Evolutionary conservation across 2,113 vertebrate genomes (phyloP).

Genomic region (Acanthochromis polyacanthus): DNA sequence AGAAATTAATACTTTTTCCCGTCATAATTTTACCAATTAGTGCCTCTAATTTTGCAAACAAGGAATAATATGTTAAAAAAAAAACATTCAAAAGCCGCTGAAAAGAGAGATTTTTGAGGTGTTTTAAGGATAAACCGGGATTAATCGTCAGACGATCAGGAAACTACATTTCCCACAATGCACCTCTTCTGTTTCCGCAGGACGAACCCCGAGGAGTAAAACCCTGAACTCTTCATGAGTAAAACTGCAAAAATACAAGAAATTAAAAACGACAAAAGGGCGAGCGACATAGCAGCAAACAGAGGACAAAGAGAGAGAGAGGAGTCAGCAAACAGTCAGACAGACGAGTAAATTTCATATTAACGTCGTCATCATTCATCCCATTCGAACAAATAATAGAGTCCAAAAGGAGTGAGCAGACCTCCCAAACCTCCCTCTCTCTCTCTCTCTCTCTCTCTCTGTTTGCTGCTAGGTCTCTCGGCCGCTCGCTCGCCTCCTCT

Average conservation of each 20-base stretch:
- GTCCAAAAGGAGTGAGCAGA: slow-evolving; percentile 69
- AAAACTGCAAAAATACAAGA: too few relatives aligned
- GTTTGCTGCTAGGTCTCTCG: slow-evolving; percentile 67
- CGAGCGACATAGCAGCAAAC: neutral
- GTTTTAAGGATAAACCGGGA: too few relatives aligned
- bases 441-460: slow-evolving; percentile 67
- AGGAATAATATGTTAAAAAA: too few relatives aligned
- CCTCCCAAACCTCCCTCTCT: slow-evolving; percentile 73
- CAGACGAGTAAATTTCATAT: slow-evolving; percentile 67
- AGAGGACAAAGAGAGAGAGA: neutral
- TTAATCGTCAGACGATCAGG: too few relatives aligned
- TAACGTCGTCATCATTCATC: slow-evolving; percentile 75
- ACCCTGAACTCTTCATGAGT: too few relatives aligned
- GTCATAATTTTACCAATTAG: too few relatives aligned
- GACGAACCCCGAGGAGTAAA: too few relatives aligned
- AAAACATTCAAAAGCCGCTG: too few relatives aligned
- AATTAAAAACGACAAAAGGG: neutral
- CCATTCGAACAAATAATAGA: slow-evolving; percentile 75
- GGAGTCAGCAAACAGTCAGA: slow-evolving; percentile 31
- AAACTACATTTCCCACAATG: slow-evolving; percentile 19
- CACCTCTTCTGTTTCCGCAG: slow-evolving; percentile 2
- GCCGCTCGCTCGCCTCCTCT: slow-evolving; percentile 80
- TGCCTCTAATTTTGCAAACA: too few relatives aligned
- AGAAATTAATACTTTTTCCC: too few relatives aligned
- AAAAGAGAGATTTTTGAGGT: too few relatives aligned